phyloP scores from a whole-genome alignment of 2,888 invertebrate genomes.

The Hecatera dysodea region DNA sequence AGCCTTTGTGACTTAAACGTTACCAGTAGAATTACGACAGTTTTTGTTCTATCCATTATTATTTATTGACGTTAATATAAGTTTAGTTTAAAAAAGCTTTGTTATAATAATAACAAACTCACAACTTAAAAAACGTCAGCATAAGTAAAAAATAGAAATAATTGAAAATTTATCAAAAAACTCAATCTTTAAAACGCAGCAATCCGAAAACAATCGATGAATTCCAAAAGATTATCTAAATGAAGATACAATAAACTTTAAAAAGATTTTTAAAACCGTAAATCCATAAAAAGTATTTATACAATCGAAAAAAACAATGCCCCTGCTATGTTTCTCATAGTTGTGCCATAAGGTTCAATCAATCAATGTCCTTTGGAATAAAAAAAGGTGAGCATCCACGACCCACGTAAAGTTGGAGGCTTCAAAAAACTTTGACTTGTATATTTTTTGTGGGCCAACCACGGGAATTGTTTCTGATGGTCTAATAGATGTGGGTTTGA shows the following conservation, averaged over 20 bases:
- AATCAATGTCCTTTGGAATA: slow-evolving; percentile 90
- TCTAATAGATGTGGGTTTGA: slow-evolving; percentile 77
- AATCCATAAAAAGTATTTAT: slow-evolving; percentile 73
- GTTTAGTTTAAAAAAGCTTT: too few species aligned
- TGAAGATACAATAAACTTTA: slow-evolving; percentile 87
- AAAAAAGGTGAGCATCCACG: slow-evolving; percentile 84
- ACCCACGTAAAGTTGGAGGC: slow-evolving; percentile 88
- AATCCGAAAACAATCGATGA: slow-evolving; percentile 65
- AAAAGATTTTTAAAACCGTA: slow-evolving; percentile 72
- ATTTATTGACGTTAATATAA: slow-evolving; percentile 24
- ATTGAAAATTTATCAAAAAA: slow-evolving; percentile 36
- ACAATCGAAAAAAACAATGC: slow-evolving; percentile 83
- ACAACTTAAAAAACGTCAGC: slow-evolving; percentile 10
- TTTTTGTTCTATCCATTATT: background rate
- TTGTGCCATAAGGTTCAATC: slow-evolving; percentile 88
- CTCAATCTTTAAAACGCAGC: slow-evolving; percentile 49
- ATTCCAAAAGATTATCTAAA: slow-evolving; percentile 79
- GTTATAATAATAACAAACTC: slow-evolving; percentile 35
- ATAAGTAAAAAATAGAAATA: slow-evolving; percentile 17
- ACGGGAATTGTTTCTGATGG: slow-evolving; percentile 81
- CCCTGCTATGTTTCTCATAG: slow-evolving; percentile 86
- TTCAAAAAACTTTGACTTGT: slow-evolving; percentile 84
- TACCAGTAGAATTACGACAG: background rate
- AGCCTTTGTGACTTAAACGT: background rate
- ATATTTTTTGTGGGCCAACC: slow-evolving; percentile 82